phyloP scores from a whole-genome alignment of 2,888 invertebrate species.

The Blera fallax region DNA sequence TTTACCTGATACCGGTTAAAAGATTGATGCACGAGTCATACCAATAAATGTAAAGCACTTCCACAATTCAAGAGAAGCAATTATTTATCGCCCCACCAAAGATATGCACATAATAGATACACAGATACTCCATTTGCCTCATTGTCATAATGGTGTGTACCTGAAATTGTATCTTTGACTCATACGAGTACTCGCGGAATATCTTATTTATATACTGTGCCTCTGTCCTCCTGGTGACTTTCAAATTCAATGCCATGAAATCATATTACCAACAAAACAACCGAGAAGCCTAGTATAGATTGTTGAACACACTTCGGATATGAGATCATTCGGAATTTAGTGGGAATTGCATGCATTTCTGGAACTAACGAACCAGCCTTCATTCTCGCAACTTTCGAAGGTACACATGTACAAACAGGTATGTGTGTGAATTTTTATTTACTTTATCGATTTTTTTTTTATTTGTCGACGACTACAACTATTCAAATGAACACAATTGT shows the following conservation, averaged over 20 bases:
- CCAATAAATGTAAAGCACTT: not conserved
- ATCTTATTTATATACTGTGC: not conserved
- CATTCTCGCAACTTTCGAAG: constrained; percentile 1
- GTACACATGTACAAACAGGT: not conserved
- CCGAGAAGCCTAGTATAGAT: not conserved
- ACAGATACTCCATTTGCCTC: constrained; percentile 22
- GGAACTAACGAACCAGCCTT: constrained; percentile 27
- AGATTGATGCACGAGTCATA: not conserved
- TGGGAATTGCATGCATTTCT: constrained; percentile 39
- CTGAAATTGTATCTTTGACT: constrained; percentile 32
- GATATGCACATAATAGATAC: constrained; percentile 23
- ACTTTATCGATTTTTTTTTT: constrained; percentile 45
- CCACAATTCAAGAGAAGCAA: not conserved
- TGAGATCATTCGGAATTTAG: constrained; percentile 52
- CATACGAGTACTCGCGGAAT: not conserved
- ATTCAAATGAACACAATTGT: constrained; percentile 42
- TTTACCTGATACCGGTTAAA: not conserved
- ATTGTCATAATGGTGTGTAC: constrained; percentile 29
- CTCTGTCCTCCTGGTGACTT: constrained; percentile 27
- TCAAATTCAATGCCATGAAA: constrained; percentile 41
- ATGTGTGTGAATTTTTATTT: no score
- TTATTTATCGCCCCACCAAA: constrained; percentile 7
- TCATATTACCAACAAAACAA: constrained; percentile 37
- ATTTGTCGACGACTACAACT: not conserved
- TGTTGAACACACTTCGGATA: constrained; percentile 11